A percentile compares a stretch with the other conserved stretches of the same genome.
These are phyloP conservation scores for Gadus chalcogrammus DNA, from an alignment of 2,113 vertebrate genomes.

Conservation along the genomic window DNA sequence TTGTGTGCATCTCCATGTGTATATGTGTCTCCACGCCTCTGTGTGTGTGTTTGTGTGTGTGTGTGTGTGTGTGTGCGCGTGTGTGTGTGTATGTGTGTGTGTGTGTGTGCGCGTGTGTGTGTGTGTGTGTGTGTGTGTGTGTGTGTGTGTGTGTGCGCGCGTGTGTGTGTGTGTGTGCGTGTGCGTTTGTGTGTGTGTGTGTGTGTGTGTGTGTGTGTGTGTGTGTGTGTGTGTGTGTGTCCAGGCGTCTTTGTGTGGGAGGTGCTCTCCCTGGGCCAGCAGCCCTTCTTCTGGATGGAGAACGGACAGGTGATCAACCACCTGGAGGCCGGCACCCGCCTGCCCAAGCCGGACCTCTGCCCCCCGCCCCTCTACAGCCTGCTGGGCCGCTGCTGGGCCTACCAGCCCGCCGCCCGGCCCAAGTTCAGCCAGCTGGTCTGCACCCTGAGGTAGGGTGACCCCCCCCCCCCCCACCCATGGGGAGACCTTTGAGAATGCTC, in stretches of 20 bases:
- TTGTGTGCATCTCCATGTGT: neutral
- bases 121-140: constrained; percentile 2
- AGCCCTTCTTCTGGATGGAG: constrained; percentile 97
- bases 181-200: constrained; percentile 1
- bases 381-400: constrained; percentile 92
- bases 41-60: constrained; percentile 3
- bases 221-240: neutral
- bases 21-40: neutral
- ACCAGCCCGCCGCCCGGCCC: constrained; percentile 85
- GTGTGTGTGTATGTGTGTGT: constrained; percentile 1
- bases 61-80: neutral
- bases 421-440: constrained; percentile 87
- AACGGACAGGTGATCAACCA: constrained; percentile 95
- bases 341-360: constrained; percentile 88
- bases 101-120: constrained; percentile 3
- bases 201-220: constrained; percentile 4
- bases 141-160: neutral
- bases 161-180: neutral
- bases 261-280: constrained; percentile 90
- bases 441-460: constrained; percentile 76
- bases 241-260: constrained; percentile 98
- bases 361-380: constrained; percentile 88
- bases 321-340: constrained; percentile 87
- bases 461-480: too few relatives aligned
- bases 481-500: too few relatives aligned